These are phyloP conservation scores for Trichogramma evanescens DNA, from an alignment of 2,888 invertebrate genomes.

Conservation along the genomic window DNA sequence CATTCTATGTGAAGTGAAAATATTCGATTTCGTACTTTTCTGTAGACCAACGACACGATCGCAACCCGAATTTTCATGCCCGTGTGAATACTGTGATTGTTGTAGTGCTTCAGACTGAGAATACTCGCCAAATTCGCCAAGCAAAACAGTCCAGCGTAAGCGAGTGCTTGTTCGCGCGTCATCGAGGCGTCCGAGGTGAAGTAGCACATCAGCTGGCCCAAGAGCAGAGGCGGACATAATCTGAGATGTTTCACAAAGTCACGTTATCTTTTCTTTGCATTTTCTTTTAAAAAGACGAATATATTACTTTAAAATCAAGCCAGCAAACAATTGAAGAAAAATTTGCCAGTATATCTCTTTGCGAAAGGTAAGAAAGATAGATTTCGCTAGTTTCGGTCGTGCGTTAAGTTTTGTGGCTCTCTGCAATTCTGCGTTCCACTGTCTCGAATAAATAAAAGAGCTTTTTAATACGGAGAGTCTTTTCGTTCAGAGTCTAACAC, in stretches of 20 bases:
- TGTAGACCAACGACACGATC: conserved; percentile 74
- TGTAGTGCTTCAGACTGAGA: conserved; percentile 60
- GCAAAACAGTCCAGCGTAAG: conserved; percentile 40
- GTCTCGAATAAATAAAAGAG: conserved; percentile 33
- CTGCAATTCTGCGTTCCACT: conserved; percentile 49
- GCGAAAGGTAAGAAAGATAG: conserved; percentile 47
- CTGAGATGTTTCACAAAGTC: conserved; percentile 38
- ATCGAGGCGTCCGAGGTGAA: conserved; percentile 45
- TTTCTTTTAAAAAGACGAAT: too few relatives aligned
- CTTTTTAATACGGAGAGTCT: background rate
- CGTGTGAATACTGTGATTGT: conserved; percentile 62
- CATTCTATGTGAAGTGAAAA: too few relatives aligned
- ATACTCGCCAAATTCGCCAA: conserved; percentile 46
- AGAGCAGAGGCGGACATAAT: conserved; percentile 59
- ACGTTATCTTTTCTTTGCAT: too few relatives aligned
- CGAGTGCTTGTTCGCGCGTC: conserved; percentile 33
- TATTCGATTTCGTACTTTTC: conserved; percentile 46
- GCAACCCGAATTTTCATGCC: conserved; percentile 78
- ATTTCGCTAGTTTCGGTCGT: conserved; percentile 47
- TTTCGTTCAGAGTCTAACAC: background rate
- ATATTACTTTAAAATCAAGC: conserved; percentile 36
- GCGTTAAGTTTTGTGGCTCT: conserved; percentile 34
- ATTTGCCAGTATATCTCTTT: conserved; percentile 46
- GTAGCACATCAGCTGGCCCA: conserved; percentile 60
- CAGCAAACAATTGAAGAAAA: conserved; percentile 46